Evolutionary conservation across 2,888 invertebrate genomes (phyloP).

Genomic region (Willowsia nigromaculata): DNA sequence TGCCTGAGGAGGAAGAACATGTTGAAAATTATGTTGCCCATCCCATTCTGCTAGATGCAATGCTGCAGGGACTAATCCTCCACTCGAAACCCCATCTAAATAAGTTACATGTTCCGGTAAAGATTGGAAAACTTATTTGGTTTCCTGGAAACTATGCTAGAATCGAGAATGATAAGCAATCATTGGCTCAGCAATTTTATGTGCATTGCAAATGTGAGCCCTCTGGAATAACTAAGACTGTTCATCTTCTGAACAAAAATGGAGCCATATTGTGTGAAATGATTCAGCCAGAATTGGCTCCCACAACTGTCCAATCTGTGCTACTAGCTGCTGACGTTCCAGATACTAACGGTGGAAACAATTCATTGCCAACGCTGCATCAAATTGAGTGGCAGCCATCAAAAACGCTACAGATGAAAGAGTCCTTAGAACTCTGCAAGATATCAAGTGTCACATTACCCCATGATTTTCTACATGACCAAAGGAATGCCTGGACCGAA

Average conservation of each 20-base stretch:
- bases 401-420: background rate
- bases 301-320: background rate
- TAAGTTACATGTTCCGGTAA: background rate
- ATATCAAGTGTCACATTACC: background rate
- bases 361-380: background rate
- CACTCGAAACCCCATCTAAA: background rate
- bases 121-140: background rate
- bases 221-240: background rate
- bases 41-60: slow-evolving; percentile 23
- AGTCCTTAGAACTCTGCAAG: background rate
- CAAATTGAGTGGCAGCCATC: background rate
- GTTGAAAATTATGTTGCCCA: background rate
- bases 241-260: background rate
- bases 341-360: background rate
- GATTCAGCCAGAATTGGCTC: background rate
- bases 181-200: background rate
- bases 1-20: background rate
- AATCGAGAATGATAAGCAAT: background rate
- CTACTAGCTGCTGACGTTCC: background rate
- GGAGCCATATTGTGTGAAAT: background rate
- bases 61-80: background rate
- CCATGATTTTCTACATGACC: no score
- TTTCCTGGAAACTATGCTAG: background rate
- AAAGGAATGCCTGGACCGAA: no score
- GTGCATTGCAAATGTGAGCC: background rate